These are phyloP conservation scores for Podiceps cristatus DNA, from an alignment of 2,113 vertebrate species.

Conservation along the genomic window DNA sequence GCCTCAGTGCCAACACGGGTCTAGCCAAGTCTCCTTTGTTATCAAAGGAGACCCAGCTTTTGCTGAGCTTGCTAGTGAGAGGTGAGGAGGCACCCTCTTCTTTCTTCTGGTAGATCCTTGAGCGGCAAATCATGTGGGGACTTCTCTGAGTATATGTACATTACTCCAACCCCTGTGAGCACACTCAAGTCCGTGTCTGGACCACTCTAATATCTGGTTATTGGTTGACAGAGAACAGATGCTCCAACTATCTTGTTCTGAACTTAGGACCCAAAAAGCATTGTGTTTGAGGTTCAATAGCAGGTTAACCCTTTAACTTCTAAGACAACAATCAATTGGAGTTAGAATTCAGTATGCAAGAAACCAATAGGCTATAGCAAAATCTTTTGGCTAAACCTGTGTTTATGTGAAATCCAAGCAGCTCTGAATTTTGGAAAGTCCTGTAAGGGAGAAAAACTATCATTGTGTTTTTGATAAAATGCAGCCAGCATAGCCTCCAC, in stretches of 20 bases:
- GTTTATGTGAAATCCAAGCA: background rate
- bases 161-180: background rate
- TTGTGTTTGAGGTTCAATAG: background rate
- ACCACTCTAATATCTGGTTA: background rate
- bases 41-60: background rate
- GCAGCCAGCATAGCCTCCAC: background rate
- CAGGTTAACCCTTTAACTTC: background rate
- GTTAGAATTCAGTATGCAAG: background rate
- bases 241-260: background rate
- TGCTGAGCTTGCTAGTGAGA: background rate
- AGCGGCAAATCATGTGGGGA: background rate
- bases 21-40: background rate
- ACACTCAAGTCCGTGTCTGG: accelerated
- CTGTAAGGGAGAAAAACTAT: background rate
- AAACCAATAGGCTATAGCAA: background rate
- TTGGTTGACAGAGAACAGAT: background rate
- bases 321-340: background rate
- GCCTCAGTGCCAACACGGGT: background rate
- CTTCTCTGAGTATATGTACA: accelerated
- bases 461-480: background rate
- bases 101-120: background rate
- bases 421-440: background rate
- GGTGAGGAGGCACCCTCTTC: background rate
- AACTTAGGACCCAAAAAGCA: background rate
- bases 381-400: background rate